Evolutionary conservation across 2,888 invertebrate genomes (phyloP).

Genomic region (Chrysodeixis includens): DNA sequence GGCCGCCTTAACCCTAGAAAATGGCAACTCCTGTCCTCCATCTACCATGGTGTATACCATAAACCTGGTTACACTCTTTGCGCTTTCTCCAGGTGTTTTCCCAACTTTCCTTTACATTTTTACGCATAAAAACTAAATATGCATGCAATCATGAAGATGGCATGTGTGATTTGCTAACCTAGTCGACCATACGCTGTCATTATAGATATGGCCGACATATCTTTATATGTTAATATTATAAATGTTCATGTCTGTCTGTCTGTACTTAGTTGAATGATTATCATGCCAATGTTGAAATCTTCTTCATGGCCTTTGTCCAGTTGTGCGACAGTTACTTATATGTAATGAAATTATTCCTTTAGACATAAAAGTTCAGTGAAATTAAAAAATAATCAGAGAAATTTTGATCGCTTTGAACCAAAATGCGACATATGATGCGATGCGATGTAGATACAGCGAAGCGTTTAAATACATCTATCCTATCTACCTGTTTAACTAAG

Average conservation of each 20-base stretch:
- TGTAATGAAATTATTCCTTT: too few relatives aligned
- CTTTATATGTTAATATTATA: not conserved
- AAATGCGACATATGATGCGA: not conserved
- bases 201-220: conserved; percentile 4
- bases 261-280: not conserved
- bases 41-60: not conserved
- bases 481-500: too few relatives aligned
- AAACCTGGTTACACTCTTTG: not conserved
- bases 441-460: too few relatives aligned
- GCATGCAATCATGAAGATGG: conserved; percentile 3
- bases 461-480: too few relatives aligned
- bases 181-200: not conserved
- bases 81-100: not conserved
- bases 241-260: not conserved
- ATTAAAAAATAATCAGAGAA: not conserved
- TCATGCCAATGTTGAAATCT: too few relatives aligned
- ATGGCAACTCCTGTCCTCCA: too few relatives aligned
- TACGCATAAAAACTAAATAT: conserved; percentile 4
- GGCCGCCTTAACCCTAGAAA: too few relatives aligned
- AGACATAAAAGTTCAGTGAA: not conserved
- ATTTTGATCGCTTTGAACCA: too few relatives aligned
- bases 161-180: conserved; percentile 4
- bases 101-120: not conserved
- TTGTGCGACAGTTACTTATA: too few relatives aligned
- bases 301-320: too few relatives aligned